A percentile compares a stretch with the other conserved stretches of the same genome.
phyloP scores from a whole-genome alignment of 2,888 invertebrate genomes.

The Microplitis deprimator region DNA sequence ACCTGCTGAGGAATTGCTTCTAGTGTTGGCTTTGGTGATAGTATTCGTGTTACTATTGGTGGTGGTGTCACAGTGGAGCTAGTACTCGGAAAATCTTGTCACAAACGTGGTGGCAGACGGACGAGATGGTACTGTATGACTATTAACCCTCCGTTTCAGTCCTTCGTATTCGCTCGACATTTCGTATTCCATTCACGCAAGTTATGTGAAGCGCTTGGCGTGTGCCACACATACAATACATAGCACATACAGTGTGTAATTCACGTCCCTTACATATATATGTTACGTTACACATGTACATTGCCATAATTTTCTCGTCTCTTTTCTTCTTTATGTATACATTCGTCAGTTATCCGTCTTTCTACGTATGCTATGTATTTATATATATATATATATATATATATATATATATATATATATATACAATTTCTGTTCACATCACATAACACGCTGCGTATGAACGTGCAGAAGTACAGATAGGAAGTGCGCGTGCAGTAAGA shows the following conservation, averaged over 20 bases:
- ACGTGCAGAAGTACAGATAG: constrained; percentile 4
- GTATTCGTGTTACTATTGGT: not conserved
- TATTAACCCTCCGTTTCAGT: constrained; percentile 54
- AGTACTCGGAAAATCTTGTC: constrained; percentile 58
- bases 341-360: constrained; percentile 20
- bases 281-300: constrained; percentile 19
- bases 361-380: not conserved
- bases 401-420: too few species aligned
- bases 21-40: not conserved
- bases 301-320: constrained; percentile 28
- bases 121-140: constrained; percentile 57
- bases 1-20: constrained; percentile 9
- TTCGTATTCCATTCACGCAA: constrained; percentile 58
- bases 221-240: constrained; percentile 25
- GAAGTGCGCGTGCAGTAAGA: constrained; percentile 17
- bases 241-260: constrained; percentile 17
- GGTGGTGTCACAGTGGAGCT: constrained; percentile 24
- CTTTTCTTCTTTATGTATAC: constrained; percentile 30
- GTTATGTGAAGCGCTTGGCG: constrained; percentile 52
- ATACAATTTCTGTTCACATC: not conserved
- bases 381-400: constrained; percentile 5
- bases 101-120: constrained; percentile 53
- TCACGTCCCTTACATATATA: constrained; percentile 14
- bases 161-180: constrained; percentile 53
- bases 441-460: not conserved